Conservation (phyloP, 1,140 invertebrate species). For the Aphaenogaster ashmeadi region DNA sequence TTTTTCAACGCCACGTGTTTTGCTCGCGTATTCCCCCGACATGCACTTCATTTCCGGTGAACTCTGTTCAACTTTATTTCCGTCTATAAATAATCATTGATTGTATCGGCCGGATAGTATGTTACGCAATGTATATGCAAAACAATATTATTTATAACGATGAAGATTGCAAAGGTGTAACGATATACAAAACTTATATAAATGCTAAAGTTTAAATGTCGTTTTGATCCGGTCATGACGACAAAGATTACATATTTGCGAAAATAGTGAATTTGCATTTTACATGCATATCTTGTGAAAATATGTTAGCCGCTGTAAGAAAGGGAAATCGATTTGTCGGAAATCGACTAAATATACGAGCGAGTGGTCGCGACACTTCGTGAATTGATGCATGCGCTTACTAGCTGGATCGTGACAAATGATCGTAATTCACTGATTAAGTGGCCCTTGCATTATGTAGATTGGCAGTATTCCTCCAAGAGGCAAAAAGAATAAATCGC, state of each 20-base stretch:
- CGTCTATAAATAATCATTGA: slow-evolving; percentile 16
- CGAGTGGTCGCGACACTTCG: not conserved
- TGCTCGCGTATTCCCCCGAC: not conserved
- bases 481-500: not conserved
- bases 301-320: not conserved
- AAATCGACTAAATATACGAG: not conserved
- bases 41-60: not conserved
- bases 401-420: slow-evolving; percentile 19
- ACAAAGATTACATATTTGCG: slow-evolving; percentile 5
- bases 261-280: not conserved
- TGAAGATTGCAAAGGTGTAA: not conserved
- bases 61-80: not conserved
- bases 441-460: slow-evolving; percentile 14
- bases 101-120: not conserved
- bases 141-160: not conserved
- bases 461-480: not conserved
- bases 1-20: not conserved
- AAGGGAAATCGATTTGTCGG: slow-evolving; percentile 4
- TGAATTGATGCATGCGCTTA: slow-evolving; percentile 16
- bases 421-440: slow-evolving; percentile 33
- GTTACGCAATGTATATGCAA: not conserved
- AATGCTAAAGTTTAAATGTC: slow-evolving; percentile 19
- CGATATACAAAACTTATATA: slow-evolving; percentile 16
- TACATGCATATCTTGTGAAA: not conserved
- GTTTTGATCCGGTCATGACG: not conserved